Conservation (phyloP, 2,797 vertebrate species). For the Spinus olivaceus region DNA sequence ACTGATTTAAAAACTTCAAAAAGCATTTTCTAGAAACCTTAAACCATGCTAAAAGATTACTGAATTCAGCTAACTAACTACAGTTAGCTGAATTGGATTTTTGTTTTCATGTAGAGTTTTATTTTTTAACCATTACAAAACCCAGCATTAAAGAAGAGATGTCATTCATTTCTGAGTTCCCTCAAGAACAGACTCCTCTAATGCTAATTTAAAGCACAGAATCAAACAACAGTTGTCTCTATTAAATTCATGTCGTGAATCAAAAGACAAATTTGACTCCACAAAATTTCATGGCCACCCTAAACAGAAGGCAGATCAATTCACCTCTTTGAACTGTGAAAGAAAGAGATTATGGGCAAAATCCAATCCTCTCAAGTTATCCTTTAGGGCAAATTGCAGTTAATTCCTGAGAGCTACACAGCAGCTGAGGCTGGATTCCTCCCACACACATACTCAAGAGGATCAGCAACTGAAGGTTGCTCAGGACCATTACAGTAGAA, state of each 20-base stretch:
- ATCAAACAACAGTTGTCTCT: not conserved
- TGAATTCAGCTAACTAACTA: not conserved
- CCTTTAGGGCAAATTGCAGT: not conserved
- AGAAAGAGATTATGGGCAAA: not conserved
- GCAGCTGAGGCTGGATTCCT: not conserved
- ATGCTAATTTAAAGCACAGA: not conserved
- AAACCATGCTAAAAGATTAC: not conserved
- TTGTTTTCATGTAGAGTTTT: fast-evolving
- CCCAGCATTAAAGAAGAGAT: not conserved
- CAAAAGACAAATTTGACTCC: not conserved
- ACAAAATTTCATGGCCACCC: not conserved
- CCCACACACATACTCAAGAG: not conserved
- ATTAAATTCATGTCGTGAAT: not conserved
- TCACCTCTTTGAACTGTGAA: not conserved
- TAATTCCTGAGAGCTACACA: not conserved
- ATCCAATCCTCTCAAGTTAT: not conserved
- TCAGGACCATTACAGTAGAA: not conserved
- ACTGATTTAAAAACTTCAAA: not conserved
- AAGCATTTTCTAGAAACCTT: not conserved
- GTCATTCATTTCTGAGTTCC: not conserved
- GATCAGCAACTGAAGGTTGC: not conserved
- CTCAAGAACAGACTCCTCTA: not conserved
- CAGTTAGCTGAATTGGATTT: not conserved
- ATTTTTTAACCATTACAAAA: not conserved
- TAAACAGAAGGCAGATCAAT: not conserved